A percentile compares a stretch with the other conserved stretches of the same genome.
phyloP scores from a whole-genome alignment of 2,113 vertebrate genomes.

The Thunnus maccoyii region DNA sequence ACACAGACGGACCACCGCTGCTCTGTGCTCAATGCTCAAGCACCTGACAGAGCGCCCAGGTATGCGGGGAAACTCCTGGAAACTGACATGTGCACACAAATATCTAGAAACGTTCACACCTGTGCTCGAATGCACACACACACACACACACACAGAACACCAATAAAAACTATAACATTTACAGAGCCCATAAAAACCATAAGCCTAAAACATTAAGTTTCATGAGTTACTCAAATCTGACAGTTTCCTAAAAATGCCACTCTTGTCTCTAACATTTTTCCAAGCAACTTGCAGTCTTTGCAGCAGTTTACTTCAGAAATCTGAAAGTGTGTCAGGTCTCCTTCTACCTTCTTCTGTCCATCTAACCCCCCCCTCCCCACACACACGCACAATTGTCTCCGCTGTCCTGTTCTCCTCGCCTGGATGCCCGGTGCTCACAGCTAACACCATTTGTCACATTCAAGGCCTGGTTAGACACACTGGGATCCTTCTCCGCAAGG shows the following conservation, averaged over 20 bases:
- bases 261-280: neutral
- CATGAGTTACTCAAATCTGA: neutral
- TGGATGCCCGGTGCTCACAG: constrained; percentile 53
- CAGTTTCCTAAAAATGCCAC: neutral
- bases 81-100: constrained; percentile 5
- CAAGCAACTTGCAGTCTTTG: neutral
- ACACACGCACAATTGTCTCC: constrained; percentile 2
- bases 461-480: constrained; percentile 71
- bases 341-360: constrained; percentile 12
- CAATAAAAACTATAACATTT: too few relatives aligned
- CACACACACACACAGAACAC: too few relatives aligned
- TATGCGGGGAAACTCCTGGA: neutral
- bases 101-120: neutral
- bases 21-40: constrained; percentile 60
- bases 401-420: constrained; percentile 54
- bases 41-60: constrained; percentile 32
- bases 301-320: neutral
- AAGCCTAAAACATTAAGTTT: neutral
- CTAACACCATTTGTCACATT: constrained; percentile 72
- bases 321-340: neutral
- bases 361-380: neutral
- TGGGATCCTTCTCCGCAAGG: constrained; percentile 38
- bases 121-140: neutral
- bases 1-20: constrained; percentile 49
- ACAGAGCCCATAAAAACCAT: too few relatives aligned